phyloP scores from a whole-genome alignment of 1,140 invertebrate genomes.

The Drosophila miranda region DNA sequence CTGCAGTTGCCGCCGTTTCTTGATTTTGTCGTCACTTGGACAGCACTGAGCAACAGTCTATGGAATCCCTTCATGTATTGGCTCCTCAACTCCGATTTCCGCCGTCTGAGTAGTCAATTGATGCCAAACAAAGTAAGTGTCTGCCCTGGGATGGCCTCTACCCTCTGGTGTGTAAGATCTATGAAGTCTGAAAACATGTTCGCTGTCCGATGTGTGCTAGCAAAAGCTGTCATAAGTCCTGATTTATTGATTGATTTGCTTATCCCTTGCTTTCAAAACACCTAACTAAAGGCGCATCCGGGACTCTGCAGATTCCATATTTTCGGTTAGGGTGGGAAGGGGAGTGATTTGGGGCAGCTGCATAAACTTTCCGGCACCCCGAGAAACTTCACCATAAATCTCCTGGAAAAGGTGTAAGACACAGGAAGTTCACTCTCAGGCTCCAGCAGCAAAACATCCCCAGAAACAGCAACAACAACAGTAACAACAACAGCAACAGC shows the following conservation, averaged over 20 bases:
- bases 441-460: constrained; percentile 21
- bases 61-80: constrained; percentile 95
- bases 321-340: background rate
- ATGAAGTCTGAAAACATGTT: constrained; percentile 24
- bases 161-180: background rate
- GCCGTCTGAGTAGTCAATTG: constrained; percentile 89
- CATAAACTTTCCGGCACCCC: constrained; percentile 20
- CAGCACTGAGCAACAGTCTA: constrained; percentile 92
- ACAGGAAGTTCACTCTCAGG: constrained; percentile 25
- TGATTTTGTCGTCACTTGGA: constrained; percentile 92
- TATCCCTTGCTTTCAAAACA: constrained; percentile 15
- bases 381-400: constrained; percentile 47
- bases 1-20: constrained; percentile 88
- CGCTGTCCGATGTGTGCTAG: constrained; percentile 12
- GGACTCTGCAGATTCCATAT: constrained; percentile 23
- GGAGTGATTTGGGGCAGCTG: background rate
- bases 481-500: constrained; percentile 31
- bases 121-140: constrained; percentile 88
- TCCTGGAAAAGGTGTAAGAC: constrained; percentile 47
- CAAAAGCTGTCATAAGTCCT: constrained; percentile 41
- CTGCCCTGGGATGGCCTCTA: background rate
- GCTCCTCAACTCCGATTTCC: constrained; percentile 92
- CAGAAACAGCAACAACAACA: constrained; percentile 42
- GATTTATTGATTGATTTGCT: constrained; percentile 60
- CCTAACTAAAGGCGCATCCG: constrained; percentile 28